A percentile compares a stretch with the other conserved stretches of the same genome.
phyloP scores from a whole-genome alignment of 2,797 vertebrate species.

The Psittacula echo region DNA sequence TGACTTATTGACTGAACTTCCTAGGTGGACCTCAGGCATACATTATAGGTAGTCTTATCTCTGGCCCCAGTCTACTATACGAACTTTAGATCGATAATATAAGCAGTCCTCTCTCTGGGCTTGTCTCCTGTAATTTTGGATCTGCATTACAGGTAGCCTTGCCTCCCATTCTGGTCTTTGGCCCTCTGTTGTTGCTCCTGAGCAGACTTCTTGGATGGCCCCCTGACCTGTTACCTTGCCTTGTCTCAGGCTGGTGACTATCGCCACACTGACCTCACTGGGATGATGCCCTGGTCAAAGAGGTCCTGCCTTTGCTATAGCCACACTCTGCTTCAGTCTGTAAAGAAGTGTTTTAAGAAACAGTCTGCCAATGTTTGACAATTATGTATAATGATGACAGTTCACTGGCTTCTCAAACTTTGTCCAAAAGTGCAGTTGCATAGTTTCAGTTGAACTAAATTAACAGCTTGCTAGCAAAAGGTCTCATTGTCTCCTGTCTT shows the following conservation, averaged over 20 bases:
- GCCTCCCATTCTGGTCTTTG: neutral
- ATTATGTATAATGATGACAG: neutral
- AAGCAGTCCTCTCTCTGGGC: neutral
- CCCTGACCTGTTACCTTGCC: neutral
- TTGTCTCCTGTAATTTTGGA: neutral
- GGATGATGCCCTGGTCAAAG: neutral
- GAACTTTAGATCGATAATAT: neutral
- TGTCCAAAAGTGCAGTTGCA: neutral
- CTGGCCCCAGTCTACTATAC: neutral
- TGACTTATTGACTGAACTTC: neutral
- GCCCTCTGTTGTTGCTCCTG: neutral
- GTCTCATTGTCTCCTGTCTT: neutral
- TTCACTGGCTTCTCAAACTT: constrained; percentile 16
- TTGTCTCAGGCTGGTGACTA: neutral
- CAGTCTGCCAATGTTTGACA: neutral
- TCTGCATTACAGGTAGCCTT: neutral
- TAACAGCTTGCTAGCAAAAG: constrained; percentile 2
- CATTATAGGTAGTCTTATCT: neutral
- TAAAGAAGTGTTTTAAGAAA: neutral
- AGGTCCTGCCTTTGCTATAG: neutral
- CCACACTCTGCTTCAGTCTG: neutral
- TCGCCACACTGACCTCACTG: neutral
- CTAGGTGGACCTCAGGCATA: neutral
- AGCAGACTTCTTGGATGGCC: neutral
- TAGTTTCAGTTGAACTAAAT: constrained; percentile 2